Base-by-base conservation (phyloP, 1,140 invertebrate species). In the Meloidogyne hapla region DNA sequence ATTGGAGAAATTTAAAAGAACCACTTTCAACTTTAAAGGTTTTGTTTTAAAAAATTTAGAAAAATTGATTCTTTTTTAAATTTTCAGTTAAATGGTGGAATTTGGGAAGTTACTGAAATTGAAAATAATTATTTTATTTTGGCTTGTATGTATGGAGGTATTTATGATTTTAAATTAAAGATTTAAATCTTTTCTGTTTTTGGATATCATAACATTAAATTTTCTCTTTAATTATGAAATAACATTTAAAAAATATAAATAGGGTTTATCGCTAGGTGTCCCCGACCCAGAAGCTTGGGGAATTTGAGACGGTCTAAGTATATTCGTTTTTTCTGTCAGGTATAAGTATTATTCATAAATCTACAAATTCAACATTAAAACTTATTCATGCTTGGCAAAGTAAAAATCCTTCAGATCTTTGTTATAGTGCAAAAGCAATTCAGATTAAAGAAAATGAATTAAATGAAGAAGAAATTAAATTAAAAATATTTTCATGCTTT, bases 141-240 rank as follows among this genome's bases (percentile, higher is more conserved):
- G 48, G 48, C 48, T n/a, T 56, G 48, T 56, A 56, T 56, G 48
- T 56, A 56, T 56, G 48, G 12, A 56, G 48, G 48, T 56, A 56
- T 56, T 56, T 18, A 2, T 5, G 8, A 5, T 48, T 48, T 48
- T 48, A 4, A 48, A 48, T 4, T 33, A 33, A 33, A 33, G 33
- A 33, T 8, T 5, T n/a, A n/a, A n/a, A n/a, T n/a, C n/a, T n/a
- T n/a, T n/a, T n/a, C n/a, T n/a, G n/a, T n/a, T n/a, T n/a, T n/a
- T n/a, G n/a, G n/a, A n/a, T n/a, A n/a, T n/a, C n/a, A n/a, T n/a
- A n/a, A n/a, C n/a, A n/a, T n/a, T n/a, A n/a, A n/a, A n/a, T n/a
- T n/a, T n/a, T n/a, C n/a, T n/a, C n/a, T n/a, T n/a, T n/a, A n/a
- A n/a, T n/a, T n/a, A n/a, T n/a, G n/a, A n/a, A n/a, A n/a, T n/a